Base-by-base conservation (phyloP, 37 sponge, comb jelly and placozoan genomes). In the Agelas oroides region DNA sequence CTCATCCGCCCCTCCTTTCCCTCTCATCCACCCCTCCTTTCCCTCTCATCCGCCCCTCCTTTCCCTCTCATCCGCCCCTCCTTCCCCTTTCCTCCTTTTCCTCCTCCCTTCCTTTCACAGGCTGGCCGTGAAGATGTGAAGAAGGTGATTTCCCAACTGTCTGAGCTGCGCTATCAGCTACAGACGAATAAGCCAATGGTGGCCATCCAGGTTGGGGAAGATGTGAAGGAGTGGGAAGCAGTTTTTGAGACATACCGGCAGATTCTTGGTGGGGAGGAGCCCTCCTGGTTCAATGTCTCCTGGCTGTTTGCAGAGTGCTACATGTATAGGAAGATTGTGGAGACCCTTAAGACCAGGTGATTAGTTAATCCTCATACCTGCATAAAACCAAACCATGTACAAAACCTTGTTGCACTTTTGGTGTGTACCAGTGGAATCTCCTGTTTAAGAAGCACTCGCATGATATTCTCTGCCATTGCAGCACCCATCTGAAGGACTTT, bases 301-400 rank as follows among this genome's bases (percentile, higher is more conserved):
- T 99, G 99, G 99, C 88, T 99, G 46, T 95, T 89, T 73, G 88
- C 94, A 0, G 99, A 99, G 84, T 99, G 99, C 63, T 99, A 80
- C 90, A 91, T 99, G 97, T 99, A 99, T 86, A 64, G 99, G 35
- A 91, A 84, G 70, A 87, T 97, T 32, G 59, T 54, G 2, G 93
- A 94, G 24, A 66, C 87, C 30, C 28, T 90, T 20, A 38, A 76
- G 46, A 84, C 58, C 2, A 88, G 93, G 93, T 81, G 30, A 75
- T 73, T 62, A 0, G 55, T 12, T 8, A 12, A 46, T 46, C n/a
- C n/a, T n/a, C n/a, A n/a, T n/a, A n/a, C n/a, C n/a, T n/a, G n/a
- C n/a, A n/a, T n/a, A n/a, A n/a, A n/a, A n/a, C n/a, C n/a, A n/a
- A n/a, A n/a, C n/a, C n/a, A n/a, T n/a, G n/a, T n/a, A n/a, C n/a